Base-by-base conservation (phyloP, 30 jellyfish, hydroid and myxozoan species). In the Hydractinia symbiolongicarpus region DNA sequence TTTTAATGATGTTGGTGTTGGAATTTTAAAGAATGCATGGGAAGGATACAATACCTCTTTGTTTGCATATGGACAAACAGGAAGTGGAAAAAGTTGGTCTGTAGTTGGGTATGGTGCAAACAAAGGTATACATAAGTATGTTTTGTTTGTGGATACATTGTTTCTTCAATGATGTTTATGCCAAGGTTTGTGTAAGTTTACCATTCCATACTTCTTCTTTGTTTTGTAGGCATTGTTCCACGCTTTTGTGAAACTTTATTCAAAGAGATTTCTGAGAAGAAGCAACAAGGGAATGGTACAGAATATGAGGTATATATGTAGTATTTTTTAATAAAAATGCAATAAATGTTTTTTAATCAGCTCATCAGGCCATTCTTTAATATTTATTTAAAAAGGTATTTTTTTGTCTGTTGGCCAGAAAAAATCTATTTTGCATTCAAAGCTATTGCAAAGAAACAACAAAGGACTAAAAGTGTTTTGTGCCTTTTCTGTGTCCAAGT, bases 1-100 rank as follows among this genome's bases (percentile, higher is more conserved):
- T 60, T 89, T 89, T 55, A 54, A 61, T 55, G 96, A 89, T 72
- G 74, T 89, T 73, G 96, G 96, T 8, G 66, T 21, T 19, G 96
- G 96, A 6, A 88, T 89, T 68, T 89, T 89, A 7, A 83, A 79
- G 52, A 89, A 89, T 84, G 96, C 96, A 8, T 89, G 96, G 96
- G 13, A 55, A 40, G 44, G 44, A 30, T 30, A 30, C 44, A 30
- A 30, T 30, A 30, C 44, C 44, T 30, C 44, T 30, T 30, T 30
- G 44, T 30, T 30, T 30, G 44, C 44, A 30, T 30, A 30, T 30
- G 44, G 44, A 30, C 44, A 30, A 30, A 30, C 44, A 30, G 44
- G 44, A 30, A 30, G 44, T 30, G 44, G 44, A 30, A 30, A 30
- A 30, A 64, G 86, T 15, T 83, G 84, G 84, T 83, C 91, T 55